Evolutionary conservation across 2,797 vertebrate genomes (phyloP).

Genomic region (Hapalemur alaotrensis): DNA sequence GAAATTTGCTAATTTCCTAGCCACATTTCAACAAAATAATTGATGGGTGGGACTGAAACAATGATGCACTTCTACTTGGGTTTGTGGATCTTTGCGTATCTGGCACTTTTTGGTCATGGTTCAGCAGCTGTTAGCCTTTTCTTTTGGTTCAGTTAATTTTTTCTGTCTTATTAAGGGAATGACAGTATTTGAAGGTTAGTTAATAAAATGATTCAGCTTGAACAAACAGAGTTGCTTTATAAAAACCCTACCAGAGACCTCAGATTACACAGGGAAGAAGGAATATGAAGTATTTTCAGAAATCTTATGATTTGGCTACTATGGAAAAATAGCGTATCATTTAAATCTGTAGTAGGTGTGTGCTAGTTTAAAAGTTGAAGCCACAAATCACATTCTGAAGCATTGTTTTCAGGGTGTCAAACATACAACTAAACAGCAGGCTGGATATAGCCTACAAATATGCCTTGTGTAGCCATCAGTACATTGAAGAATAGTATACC

Average conservation of each 20-base stretch:
- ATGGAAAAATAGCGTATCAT: not conserved
- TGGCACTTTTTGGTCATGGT: not conserved
- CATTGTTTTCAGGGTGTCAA: not conserved
- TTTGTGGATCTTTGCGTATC: not conserved
- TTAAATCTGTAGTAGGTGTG: not conserved
- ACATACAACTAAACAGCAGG: not conserved
- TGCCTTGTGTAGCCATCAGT: not conserved
- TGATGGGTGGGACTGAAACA: not conserved
- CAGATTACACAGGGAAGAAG: not conserved
- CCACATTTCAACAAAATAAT: not conserved
- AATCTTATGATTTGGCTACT: not conserved
- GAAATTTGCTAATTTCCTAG: not conserved
- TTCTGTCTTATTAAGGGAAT: constrained; percentile 21
- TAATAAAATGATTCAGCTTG: constrained; percentile 29
- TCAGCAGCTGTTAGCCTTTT: not conserved
- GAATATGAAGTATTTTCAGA: not conserved
- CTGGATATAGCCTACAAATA: not conserved
- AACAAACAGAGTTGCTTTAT: constrained; percentile 30
- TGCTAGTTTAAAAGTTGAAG: not conserved
- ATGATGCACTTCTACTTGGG: not conserved
- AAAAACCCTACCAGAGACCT: not conserved
- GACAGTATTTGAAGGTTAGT: constrained; percentile 5
- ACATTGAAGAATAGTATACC: not conserved
- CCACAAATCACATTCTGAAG: not conserved
- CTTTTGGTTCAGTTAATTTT: constrained; percentile 42